Evolutionary conservation across 2,797 vertebrate genomes (phyloP), one percentile per base, ranked within the genome.

Genomic region (Hippocampus kuda): DNA sequence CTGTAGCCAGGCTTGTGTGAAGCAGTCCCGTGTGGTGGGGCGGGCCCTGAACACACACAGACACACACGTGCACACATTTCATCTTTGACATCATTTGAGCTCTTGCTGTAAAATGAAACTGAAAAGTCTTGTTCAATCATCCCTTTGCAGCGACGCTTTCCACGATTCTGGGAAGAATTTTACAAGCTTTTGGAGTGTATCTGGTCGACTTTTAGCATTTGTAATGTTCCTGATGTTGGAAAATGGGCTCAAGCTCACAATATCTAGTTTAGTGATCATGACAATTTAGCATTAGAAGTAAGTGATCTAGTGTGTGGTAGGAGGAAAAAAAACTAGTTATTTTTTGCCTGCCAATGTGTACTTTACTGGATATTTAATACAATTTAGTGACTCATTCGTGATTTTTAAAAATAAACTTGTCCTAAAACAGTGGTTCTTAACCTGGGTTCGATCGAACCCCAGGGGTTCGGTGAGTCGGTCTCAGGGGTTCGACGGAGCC

Each of bases 1-100:
- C 90, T 99, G 97, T 71, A 99, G 92, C 97, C 97, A 99, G 1
- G 94, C 87, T 10, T 94, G 95, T 15, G 91, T 87, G 66, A 97
- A 91, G 86, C 95, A 98, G 88, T 98, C 96, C 69, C 93, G 93
- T 48, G 94, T 89, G 0, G 92, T 93, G 4, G 93, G 94, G 41
- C 96, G 94, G 68, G 94, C 94, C 95, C 97, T 99, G 30, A 30
- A 42, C n/a, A 24, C 24, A 27, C 67, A 59, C 34, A 59, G 11
- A 30, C 38, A 15, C 3, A 48, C 46, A 38, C 6, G 1, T 38
- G 34, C 34, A 7, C 34, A 38, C 34, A 38, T 38, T 38, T 38
- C 3, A 30, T 26, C 11, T 26, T 48, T 41, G 20, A 42, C 27
- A 41, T 38, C 1, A 27, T 59, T 26, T 59, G 56, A 62, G 13